A percentile compares a stretch with the other conserved stretches of the same genome.
These are phyloP conservation scores for Apamea sordens DNA, from an alignment of 2,888 invertebrate species.

Conservation along the genomic window DNA sequence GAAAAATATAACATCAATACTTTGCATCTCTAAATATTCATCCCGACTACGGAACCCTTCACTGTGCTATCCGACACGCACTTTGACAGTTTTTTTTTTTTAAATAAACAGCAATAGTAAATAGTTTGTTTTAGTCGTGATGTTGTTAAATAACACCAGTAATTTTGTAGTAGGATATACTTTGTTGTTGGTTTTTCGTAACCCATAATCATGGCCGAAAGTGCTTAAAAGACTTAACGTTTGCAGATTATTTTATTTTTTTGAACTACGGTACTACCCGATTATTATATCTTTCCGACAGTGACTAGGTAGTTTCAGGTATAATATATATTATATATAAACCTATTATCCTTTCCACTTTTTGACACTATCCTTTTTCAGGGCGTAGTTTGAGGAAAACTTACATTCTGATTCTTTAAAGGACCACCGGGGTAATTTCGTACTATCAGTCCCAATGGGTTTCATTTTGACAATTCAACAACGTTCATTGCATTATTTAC, in stretches of 20 bases:
- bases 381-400: too few species aligned
- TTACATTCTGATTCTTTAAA: too few species aligned
- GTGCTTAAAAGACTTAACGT: conserved; percentile 12
- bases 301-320: not conserved
- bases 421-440: too few species aligned
- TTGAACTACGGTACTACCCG: not conserved
- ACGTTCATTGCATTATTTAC: too few species aligned
- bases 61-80: not conserved
- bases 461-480: too few species aligned
- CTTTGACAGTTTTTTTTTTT: not conserved
- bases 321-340: too few species aligned
- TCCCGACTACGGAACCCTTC: not conserved
- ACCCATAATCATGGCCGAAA: conserved; percentile 24
- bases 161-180: conserved; percentile 25
- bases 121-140: conserved; percentile 28
- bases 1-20: not conserved
- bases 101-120: not conserved
- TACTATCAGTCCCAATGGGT: too few species aligned
- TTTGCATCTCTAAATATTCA: not conserved
- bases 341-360: too few species aligned
- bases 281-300: not conserved
- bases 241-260: conserved; percentile 14
- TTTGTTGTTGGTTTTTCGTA: conserved; percentile 13
- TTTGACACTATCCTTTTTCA: too few species aligned
- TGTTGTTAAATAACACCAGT: conserved; percentile 27